Evolutionary conservation across 2,888 invertebrate genomes (phyloP).

Genomic region (Lydus trimaculatus): DNA sequence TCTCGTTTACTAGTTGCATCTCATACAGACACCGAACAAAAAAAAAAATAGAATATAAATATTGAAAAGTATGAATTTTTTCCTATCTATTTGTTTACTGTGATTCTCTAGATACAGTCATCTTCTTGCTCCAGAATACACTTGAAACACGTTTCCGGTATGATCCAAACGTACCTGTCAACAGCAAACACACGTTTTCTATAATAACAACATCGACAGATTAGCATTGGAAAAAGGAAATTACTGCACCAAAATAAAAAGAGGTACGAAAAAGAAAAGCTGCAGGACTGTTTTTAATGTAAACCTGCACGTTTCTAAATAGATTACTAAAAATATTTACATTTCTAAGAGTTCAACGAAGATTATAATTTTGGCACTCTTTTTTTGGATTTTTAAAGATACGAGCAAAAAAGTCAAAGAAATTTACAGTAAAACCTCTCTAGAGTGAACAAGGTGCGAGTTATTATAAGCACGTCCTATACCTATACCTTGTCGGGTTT

Average conservation of each 20-base stretch:
- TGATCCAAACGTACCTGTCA: neutral
- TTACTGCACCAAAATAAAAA: neutral
- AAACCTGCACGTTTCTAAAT: neutral
- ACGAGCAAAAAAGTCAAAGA: too few relatives aligned
- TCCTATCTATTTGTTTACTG: neutral
- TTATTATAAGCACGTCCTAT: too few relatives aligned
- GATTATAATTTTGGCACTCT: too few relatives aligned
- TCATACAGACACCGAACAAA: neutral
- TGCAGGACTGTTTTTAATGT: neutral
- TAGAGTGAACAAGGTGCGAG: too few relatives aligned
- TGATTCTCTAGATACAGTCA: neutral
- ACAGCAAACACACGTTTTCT: neutral
- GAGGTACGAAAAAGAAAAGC: neutral
- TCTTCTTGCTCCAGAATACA: neutral
- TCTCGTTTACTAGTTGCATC: conserved; percentile 4
- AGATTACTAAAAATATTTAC: neutral
- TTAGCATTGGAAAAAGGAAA: neutral
- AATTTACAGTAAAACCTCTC: too few relatives aligned
- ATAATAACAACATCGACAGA: conserved; percentile 3
- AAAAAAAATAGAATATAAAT: neutral
- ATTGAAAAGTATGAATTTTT: neutral
- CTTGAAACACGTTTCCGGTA: neutral
- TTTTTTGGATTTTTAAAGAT: too few relatives aligned
- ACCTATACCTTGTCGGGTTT: too few relatives aligned
- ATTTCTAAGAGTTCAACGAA: neutral